phyloP scores from a whole-genome alignment of 1,140 invertebrate species.

The Magallana gigas region DNA sequence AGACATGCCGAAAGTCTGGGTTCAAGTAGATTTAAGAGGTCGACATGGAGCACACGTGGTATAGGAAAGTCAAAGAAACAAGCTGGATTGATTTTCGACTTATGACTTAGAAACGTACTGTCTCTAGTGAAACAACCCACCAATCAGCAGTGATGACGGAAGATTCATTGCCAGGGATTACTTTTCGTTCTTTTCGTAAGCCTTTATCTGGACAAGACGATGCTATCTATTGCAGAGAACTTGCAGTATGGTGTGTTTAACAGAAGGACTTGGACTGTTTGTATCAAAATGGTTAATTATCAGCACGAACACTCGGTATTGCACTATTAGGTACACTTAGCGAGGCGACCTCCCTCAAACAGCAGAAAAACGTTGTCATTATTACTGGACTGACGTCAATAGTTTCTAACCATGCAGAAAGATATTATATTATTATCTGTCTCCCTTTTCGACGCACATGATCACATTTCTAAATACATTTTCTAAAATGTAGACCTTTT shows the following conservation, averaged over 20 bases:
- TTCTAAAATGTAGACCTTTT: background rate
- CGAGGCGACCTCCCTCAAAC: background rate
- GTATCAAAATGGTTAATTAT: slow-evolving; percentile 19
- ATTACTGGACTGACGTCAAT: background rate
- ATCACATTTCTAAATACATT: slow-evolving; percentile 14
- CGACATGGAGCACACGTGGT: no score
- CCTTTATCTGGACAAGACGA: slow-evolving; percentile 21
- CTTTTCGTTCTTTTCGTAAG: background rate
- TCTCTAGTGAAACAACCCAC: background rate
- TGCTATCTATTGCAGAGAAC: background rate
- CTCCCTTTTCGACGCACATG: background rate
- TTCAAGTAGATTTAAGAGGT: background rate
- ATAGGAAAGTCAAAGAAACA: background rate
- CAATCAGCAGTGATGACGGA: background rate
- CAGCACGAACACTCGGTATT: background rate
- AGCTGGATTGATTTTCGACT: background rate
- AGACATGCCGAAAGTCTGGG: background rate
- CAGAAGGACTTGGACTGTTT: background rate
- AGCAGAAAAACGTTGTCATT: slow-evolving; percentile 14
- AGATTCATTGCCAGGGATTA: background rate
- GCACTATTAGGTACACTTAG: slow-evolving; percentile 18
- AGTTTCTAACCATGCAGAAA: background rate
- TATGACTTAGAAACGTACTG: background rate
- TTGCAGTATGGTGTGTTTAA: background rate
- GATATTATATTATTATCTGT: background rate